Base-by-base conservation (phyloP, 2,888 invertebrate species). In the Myopa tessellatipennis region DNA sequence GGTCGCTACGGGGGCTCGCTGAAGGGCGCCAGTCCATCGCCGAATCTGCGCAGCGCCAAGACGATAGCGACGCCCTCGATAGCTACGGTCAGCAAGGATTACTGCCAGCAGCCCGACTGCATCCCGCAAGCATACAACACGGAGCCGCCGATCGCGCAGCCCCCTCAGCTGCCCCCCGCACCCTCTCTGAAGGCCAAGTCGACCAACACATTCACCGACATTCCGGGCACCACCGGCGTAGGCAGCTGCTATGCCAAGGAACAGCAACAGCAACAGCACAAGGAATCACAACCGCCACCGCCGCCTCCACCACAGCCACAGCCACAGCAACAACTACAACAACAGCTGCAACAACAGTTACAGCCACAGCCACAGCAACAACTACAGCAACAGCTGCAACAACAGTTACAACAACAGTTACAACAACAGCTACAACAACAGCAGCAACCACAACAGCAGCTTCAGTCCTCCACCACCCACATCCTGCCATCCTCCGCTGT, bases 61-160 rank as follows among this genome's bases (percentile, higher is more conserved):
- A 89, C n/a, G n/a, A n/a, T n/a, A n/a, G n/a, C n/a, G n/a, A n/a
- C 89, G 71, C 89, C 89, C 6, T 89, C 88, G 79, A 89, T 89
- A 82, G 87, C 89, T 63, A 89, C 89, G 8, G 89, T 89, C 55
- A 89, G 88, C n/a, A 89, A 89, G 81, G 89, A 89, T 79, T 89
- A 88, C 80, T 88, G 86, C 79, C 88, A 87, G 80, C 89, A 89
- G 81, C 84, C 88, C 40, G 88, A 89, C 80, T 88, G 88, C 81
- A 84, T 88, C 80, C 85, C 88, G 34, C 88, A 86, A 77, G 77
- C 85, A 16, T 87, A 86, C 78, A 73, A 73, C 79, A 78, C 82
- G 55, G 67, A 83, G 74, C 71, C 85, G 82, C 71, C 83, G 77
- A 74, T 45, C 84, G 34, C 79, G 81, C 80, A 80, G 68, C 81